Base-by-base conservation (phyloP, 2,113 vertebrate genomes). In the Xenus cinereus region DNA sequence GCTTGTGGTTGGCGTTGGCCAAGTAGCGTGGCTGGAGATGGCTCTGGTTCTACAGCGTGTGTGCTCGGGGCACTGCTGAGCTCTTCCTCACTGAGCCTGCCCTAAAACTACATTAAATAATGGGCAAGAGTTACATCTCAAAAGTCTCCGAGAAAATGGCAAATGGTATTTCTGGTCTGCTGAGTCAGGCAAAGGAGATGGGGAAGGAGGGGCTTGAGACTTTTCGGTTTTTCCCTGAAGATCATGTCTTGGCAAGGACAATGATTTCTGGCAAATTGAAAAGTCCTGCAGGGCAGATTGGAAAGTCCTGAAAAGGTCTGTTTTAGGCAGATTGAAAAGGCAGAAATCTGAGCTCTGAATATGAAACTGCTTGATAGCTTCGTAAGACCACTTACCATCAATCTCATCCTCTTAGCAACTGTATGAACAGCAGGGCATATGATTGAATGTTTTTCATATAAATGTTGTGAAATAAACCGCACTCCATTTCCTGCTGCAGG, bases 371-470 rank as follows among this genome's bases (percentile, higher is more conserved):
- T 85, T 80, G 92, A 89, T 93, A 87, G 63, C 77, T 95, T 84
- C 50, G 18, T 57, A 79, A 93, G 88, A 73, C 84, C 69, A 87
- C 90, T 95, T 87, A 66, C 77, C 89, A 93, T 95, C 86, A 93
- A 91, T 93, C 84, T 96, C 96, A 67, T 83, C 87, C 92, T 95
- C 87, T 95, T 91, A 95, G 77, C 78, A 89, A 90, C 87, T 91
- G 45, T 63, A 86, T 19, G 75, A 96, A 84, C 81, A 95, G 93
- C 78, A 85, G 89, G 81, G 67, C 77, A 83, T 80, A 85, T 73
- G 92, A 96, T 39, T 80, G 91, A 97, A 91, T 87, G 81, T 83
- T 94, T 95, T 91, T 87, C 89, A 93, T 87, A 85, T 60, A 82
- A 92, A 92, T 3, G 6, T 71, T 57, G 82, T 95, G 89, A 94